These are phyloP conservation scores for Calameuta filiformis DNA, from an alignment of 2,888 invertebrate genomes.

Conservation along the genomic window DNA sequence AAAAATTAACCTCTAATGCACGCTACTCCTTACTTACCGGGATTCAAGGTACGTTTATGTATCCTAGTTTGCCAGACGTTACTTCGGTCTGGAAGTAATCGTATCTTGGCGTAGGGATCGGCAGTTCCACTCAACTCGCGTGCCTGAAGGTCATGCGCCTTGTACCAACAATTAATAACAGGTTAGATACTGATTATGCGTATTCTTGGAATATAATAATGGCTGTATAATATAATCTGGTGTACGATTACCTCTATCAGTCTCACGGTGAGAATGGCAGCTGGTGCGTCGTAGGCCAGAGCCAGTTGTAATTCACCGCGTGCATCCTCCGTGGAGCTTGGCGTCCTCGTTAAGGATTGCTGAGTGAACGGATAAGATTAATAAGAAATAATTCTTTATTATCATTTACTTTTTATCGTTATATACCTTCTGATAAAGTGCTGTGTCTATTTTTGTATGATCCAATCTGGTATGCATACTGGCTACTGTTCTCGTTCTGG, in stretches of 20 bases:
- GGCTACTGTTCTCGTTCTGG: constrained; percentile 63
- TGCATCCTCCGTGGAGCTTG: constrained; percentile 66
- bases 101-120: constrained; percentile 76
- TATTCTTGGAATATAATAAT: not conserved
- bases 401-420: not conserved
- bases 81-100: constrained; percentile 72
- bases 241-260: constrained; percentile 71
- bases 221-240: not conserved
- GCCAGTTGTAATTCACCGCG: constrained; percentile 74
- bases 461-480: constrained; percentile 76
- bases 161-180: not conserved
- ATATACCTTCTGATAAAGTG: constrained; percentile 69
- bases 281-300: constrained; percentile 73
- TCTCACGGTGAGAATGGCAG: constrained; percentile 73
- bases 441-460: constrained; percentile 72
- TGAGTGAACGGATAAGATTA: not conserved
- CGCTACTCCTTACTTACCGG: constrained; percentile 63
- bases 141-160: constrained; percentile 71
- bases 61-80: constrained; percentile 74
- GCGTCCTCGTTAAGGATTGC: not conserved
- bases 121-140: constrained; percentile 72
- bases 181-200: not conserved
- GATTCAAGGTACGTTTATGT: constrained; percentile 74
- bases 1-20: not conserved
- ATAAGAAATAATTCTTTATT: not conserved